phyloP scores from a whole-genome alignment of 2,797 vertebrate genomes.

The Pyrrhura leucotis region DNA sequence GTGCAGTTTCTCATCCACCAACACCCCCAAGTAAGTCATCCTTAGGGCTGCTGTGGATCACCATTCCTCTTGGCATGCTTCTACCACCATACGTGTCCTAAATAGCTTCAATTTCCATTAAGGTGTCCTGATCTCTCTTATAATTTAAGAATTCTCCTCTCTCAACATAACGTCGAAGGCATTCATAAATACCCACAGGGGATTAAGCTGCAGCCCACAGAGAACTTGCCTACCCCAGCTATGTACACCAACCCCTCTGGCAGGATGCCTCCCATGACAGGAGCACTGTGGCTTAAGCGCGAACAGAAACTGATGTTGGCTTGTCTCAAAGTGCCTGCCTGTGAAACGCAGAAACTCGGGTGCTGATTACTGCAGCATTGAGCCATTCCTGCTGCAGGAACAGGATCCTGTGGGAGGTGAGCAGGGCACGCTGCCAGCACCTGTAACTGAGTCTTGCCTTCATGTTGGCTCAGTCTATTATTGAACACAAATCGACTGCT shows the following conservation, averaged over 20 bases:
- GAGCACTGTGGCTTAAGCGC: background rate
- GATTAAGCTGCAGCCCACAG: background rate
- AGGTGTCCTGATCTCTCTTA: background rate
- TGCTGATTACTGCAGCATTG: background rate
- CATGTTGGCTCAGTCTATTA: background rate
- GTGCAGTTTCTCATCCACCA: background rate
- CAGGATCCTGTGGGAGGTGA: slow-evolving; percentile 27
- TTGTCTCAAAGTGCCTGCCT: rapidly evolving
- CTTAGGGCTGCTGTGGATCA: background rate
- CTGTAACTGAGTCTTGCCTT: background rate
- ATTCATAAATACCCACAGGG: background rate
- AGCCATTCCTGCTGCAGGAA: background rate
- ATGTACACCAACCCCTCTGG: background rate
- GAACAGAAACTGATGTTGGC: background rate
- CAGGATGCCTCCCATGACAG: background rate
- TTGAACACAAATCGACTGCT: background rate
- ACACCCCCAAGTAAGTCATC: background rate
- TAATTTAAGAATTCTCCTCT: background rate
- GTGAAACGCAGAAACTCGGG: background rate
- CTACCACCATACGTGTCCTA: background rate
- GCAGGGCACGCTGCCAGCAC: background rate
- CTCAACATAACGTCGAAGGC: background rate
- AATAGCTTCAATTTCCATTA: background rate
- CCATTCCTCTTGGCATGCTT: background rate
- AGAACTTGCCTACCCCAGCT: background rate